These are phyloP conservation scores for Epirrhoe alternata DNA, from an alignment of 2,888 invertebrate genomes.

Conservation along the genomic window DNA sequence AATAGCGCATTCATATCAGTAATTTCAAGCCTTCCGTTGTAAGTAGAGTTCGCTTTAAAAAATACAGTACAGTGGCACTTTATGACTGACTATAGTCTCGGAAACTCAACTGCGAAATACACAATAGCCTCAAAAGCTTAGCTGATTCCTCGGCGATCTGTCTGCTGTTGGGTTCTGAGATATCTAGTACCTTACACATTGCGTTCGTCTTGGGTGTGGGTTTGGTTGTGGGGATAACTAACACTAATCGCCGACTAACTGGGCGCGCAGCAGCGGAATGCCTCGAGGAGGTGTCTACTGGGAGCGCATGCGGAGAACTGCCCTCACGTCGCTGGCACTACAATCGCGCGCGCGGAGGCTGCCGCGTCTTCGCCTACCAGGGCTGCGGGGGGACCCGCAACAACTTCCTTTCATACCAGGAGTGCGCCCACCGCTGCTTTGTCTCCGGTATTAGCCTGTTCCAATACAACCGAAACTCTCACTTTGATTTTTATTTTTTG, in stretches of 20 bases:
- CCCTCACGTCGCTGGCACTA: conserved; percentile 89
- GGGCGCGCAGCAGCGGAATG: conserved; percentile 66
- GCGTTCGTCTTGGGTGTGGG: neutral
- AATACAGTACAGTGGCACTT: too few species aligned
- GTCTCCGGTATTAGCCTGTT: conserved; percentile 49
- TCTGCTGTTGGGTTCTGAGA: too few species aligned
- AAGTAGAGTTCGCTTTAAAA: too few species aligned
- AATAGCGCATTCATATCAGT: too few species aligned
- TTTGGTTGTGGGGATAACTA: conserved; percentile 18
- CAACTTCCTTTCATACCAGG: conserved; percentile 90
- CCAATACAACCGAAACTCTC: conserved; percentile 6
- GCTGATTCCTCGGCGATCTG: too few species aligned
- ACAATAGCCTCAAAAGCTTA: too few species aligned
- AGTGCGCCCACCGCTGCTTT: conserved; percentile 83
- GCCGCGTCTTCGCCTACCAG: conserved; percentile 92
- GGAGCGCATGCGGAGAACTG: conserved; percentile 51
- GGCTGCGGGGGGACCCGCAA: conserved; percentile 96
- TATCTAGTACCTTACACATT: too few species aligned
- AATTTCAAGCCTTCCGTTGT: too few species aligned
- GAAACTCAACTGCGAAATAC: too few species aligned
- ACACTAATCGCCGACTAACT: conserved; percentile 47
- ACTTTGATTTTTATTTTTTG: neutral
- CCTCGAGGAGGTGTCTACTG: conserved; percentile 60
- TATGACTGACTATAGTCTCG: too few species aligned
- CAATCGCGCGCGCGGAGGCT: conserved; percentile 88